phyloP scores from a whole-genome alignment of 2,113 vertebrate genomes.

The Python bivittatus region DNA sequence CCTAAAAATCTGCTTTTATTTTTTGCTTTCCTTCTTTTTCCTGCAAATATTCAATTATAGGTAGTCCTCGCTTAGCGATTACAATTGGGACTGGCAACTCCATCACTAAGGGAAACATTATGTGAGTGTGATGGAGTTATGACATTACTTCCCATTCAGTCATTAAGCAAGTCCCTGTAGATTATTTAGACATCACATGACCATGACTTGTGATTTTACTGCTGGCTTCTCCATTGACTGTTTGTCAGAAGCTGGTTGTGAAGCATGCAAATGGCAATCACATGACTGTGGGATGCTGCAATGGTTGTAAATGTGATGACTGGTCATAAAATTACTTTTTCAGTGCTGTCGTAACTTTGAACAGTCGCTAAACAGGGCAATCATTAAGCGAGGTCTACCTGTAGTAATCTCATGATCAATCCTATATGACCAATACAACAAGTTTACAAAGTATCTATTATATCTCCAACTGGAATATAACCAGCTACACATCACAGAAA shows the following conservation, averaged over 20 bases:
- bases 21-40: not conserved
- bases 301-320: not conserved
- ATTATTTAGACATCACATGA: not conserved
- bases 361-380: not conserved
- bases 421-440: not conserved
- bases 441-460: not conserved
- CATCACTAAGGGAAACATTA: not conserved
- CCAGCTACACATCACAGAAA: not conserved
- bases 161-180: not conserved
- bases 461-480: not conserved
- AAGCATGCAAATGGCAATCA: not conserved
- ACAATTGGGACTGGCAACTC: not conserved
- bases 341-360: not conserved
- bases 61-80: not conserved
- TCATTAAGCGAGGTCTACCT: not conserved
- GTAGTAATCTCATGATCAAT: not conserved
- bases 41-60: not conserved
- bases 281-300: not conserved
- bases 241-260: not conserved
- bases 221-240: not conserved
- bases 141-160: not conserved
- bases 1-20: not conserved
- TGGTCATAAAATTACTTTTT: not conserved
- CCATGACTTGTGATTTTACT: not conserved
- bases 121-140: not conserved